Percentiles rank a stretch among this genome's conserved stretches.
These are phyloP conservation scores for Caenorhabditis wallacei DNA, from an alignment of 2,888 invertebrate species.

Conservation along the genomic window DNA sequence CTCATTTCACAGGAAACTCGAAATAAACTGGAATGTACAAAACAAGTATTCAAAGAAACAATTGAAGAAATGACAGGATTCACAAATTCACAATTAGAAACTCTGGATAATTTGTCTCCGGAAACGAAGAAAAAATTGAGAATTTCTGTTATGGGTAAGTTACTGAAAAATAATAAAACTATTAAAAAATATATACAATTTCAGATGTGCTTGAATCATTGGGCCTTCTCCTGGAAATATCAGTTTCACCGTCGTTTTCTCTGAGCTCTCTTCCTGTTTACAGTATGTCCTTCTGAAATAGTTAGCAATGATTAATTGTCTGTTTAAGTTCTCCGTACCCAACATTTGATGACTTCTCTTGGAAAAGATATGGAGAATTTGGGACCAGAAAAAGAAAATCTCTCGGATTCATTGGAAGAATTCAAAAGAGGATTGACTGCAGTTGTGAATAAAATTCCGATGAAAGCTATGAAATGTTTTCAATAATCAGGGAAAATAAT, in stretches of 20 bases:
- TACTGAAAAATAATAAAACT: not conserved
- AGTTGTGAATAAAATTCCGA: constrained; percentile 18
- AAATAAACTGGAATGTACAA: not conserved
- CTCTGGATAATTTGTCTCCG: constrained; percentile 23
- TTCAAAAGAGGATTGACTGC: constrained; percentile 10
- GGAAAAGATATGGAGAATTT: constrained; percentile 32
- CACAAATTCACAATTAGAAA: constrained; percentile 22
- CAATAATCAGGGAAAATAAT: not conserved
- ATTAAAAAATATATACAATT: not conserved
- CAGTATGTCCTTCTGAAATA: constrained; percentile 4
- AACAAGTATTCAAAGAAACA: constrained; percentile 17
- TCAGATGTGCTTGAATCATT: constrained; percentile 31
- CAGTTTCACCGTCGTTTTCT: constrained; percentile 18
- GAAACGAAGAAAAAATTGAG: constrained; percentile 32
- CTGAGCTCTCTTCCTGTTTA: constrained; percentile 25
- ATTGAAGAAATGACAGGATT: constrained; percentile 33
- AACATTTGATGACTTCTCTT: constrained; percentile 22
- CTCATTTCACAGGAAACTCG: not conserved
- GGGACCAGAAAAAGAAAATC: constrained; percentile 12
- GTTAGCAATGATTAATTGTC: not conserved
- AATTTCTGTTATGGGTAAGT: constrained; percentile 20
- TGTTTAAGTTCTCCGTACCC: constrained; percentile 38
- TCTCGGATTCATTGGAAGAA: constrained; percentile 12
- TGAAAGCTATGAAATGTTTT: constrained; percentile 34
- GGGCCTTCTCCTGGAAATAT: constrained; percentile 43